Evolutionary conservation across 2,888 invertebrate species (phyloP).

Genomic region (Dugesia japonica): DNA sequence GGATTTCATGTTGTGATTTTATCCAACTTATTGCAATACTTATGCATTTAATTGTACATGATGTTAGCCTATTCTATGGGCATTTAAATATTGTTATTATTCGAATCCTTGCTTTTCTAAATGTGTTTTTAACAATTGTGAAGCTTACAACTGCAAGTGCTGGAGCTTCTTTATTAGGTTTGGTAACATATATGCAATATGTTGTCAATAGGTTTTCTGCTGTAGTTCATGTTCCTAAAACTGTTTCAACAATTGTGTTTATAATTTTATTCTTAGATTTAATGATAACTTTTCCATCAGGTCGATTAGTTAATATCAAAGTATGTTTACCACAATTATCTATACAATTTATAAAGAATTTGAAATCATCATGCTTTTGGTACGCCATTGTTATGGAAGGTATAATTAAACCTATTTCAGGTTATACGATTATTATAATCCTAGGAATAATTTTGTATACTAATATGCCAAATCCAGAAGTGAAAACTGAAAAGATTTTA

Average conservation of each 20-base stretch:
- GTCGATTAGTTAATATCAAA: background rate
- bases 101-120: background rate
- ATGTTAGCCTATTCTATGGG: background rate
- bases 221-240: background rate
- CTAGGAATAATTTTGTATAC: too few species aligned
- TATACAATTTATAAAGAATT: background rate
- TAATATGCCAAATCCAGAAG: too few species aligned
- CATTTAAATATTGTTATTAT: background rate
- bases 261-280: background rate
- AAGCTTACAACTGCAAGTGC: background rate
- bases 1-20: constrained; percentile 4
- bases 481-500: too few species aligned
- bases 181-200: background rate
- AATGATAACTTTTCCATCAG: background rate
- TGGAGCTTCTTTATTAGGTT: background rate
- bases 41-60: background rate
- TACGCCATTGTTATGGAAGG: background rate
- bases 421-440: background rate
- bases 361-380: background rate
- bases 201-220: background rate
- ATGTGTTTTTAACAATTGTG: background rate
- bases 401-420: background rate
- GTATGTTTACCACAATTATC: background rate
- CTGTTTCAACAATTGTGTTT: background rate
- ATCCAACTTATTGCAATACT: background rate